A percentile compares a stretch with the other conserved stretches of the same genome.
These are phyloP conservation scores for Mola mola DNA, from an alignment of 2,113 vertebrate genomes.

Conservation along the genomic window DNA sequence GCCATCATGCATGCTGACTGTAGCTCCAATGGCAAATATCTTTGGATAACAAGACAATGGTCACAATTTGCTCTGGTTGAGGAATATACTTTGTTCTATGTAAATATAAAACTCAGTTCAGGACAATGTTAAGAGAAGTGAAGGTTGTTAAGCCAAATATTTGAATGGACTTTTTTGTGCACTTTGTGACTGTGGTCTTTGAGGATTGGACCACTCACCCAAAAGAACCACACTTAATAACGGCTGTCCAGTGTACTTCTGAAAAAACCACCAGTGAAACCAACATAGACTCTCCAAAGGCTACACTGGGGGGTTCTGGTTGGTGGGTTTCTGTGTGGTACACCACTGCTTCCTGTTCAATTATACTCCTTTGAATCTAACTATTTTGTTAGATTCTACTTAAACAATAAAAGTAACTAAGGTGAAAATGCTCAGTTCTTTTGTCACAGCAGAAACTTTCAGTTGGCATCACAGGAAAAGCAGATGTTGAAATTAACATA, in stretches of 20 bases:
- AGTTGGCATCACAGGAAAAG: too few species aligned
- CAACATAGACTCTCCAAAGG: slow-evolving; percentile 11
- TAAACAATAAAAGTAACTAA: too few species aligned
- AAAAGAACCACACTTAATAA: slow-evolving; percentile 56
- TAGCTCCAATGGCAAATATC: too few species aligned
- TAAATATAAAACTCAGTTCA: slow-evolving; percentile 4
- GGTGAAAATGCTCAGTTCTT: too few species aligned
- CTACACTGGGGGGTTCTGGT: slow-evolving; percentile 29
- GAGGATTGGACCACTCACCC: slow-evolving; percentile 44
- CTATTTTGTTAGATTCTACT: too few species aligned
- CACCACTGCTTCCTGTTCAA: slow-evolving; percentile 31
- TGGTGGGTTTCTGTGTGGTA: slow-evolving; percentile 34
- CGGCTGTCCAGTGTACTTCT: slow-evolving; percentile 50
- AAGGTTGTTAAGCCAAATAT: too few species aligned
- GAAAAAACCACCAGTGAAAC: slow-evolving; percentile 64
- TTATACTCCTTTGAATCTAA: background rate
- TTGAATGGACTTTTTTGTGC: too few species aligned
- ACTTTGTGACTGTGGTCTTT: slow-evolving; percentile 14
- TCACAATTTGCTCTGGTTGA: too few species aligned
- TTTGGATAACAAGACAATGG: too few species aligned
- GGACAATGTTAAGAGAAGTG: background rate
- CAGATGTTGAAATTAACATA: too few species aligned
- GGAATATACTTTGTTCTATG: background rate
- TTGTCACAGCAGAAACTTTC: too few species aligned
- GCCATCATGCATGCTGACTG: slow-evolving; percentile 43